Evolutionary conservation across 2,797 vertebrate genomes (phyloP).

Genomic region (Anabas testudineus): DNA sequence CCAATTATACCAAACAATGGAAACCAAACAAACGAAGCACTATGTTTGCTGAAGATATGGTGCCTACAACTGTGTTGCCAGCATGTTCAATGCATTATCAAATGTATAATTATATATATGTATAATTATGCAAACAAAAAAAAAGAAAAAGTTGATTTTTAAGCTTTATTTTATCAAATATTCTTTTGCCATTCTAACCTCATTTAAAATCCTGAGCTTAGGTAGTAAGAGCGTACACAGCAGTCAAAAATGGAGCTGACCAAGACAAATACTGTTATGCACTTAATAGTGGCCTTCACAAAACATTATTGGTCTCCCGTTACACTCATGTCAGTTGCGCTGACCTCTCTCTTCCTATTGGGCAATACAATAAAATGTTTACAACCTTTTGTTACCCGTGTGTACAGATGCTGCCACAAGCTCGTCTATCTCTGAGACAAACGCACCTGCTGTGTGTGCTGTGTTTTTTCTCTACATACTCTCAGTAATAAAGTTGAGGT

Average conservation of each 20-base stretch:
- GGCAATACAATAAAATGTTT: constrained; percentile 30
- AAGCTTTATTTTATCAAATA: no score
- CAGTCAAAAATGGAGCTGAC: neutral
- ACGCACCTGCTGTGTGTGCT: constrained; percentile 2
- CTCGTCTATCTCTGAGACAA: constrained; percentile 29
- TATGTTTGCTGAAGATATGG: no score
- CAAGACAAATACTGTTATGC: constrained; percentile 12
- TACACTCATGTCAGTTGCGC: constrained; percentile 9
- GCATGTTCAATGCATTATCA: no score
- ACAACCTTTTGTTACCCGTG: neutral
- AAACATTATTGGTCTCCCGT: constrained; percentile 21
- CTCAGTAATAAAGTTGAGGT: constrained; percentile 25
- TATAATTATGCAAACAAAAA: no score
- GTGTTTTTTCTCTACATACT: neutral
- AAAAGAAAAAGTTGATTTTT: no score
- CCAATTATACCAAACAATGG: no score
- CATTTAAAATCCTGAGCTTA: neutral
- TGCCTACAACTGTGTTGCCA: no score
- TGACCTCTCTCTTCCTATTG: constrained; percentile 11
- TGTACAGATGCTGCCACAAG: constrained; percentile 10
- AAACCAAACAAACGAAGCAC: no score
- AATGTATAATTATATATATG: no score
- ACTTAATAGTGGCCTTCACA: neutral
- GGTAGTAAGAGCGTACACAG: neutral
- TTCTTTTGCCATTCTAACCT: no score